phyloP scores from a whole-genome alignment of 1,140 invertebrate species.

The Cheumatopsyche charites region DNA sequence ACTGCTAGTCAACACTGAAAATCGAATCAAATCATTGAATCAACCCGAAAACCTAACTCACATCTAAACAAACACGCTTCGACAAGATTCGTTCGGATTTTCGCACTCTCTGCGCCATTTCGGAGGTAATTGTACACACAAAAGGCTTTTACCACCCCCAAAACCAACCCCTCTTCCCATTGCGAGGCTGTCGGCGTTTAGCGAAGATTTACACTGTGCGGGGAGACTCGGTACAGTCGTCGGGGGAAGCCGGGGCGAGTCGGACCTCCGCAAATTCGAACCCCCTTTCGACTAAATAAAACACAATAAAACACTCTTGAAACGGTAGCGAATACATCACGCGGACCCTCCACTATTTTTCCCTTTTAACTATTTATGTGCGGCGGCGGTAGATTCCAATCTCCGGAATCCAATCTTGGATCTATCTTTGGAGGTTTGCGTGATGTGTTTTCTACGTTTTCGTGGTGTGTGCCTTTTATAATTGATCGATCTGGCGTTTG shows the following conservation, averaged over 20 bases:
- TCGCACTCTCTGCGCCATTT: neutral
- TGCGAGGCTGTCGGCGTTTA: slow-evolving; percentile 36
- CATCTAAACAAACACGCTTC: too few relatives aligned
- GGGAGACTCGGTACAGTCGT: slow-evolving; percentile 11
- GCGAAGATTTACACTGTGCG: slow-evolving; percentile 47
- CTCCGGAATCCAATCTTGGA: neutral
- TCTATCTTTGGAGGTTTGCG: neutral
- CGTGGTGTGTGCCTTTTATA: too few relatives aligned
- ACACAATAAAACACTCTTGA: slow-evolving; percentile 42
- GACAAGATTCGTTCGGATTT: slow-evolving; percentile 4
- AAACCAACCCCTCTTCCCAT: neutral
- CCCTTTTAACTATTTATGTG: neutral
- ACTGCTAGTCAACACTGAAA: too few relatives aligned
- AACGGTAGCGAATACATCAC: slow-evolving; percentile 5
- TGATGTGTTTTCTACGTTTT: slow-evolving; percentile 43
- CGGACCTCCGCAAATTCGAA: neutral
- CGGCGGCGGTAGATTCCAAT: neutral
- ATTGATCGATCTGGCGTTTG: too few relatives aligned
- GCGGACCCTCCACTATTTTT: neutral
- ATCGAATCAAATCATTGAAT: too few relatives aligned
- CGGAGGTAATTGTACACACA: slow-evolving; percentile 5
- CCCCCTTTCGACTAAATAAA: slow-evolving; percentile 37
- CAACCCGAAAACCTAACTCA: too few relatives aligned
- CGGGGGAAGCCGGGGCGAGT: slow-evolving; percentile 2
- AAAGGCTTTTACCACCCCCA: neutral